Conservation (phyloP, 2,888 invertebrate species). For the Galeruca laticollis region DNA sequence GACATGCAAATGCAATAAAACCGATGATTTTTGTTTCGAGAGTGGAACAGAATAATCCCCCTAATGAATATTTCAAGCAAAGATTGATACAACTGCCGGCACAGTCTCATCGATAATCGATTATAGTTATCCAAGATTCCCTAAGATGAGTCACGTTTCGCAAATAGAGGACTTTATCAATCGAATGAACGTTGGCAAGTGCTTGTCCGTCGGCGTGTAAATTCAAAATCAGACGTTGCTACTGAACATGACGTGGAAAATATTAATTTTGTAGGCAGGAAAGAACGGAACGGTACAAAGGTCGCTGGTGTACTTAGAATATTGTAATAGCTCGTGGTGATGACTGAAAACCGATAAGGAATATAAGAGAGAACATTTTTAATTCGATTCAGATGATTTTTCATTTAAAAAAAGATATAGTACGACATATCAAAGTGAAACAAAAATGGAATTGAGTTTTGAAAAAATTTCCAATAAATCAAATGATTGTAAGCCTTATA, state of each 20-base stretch:
- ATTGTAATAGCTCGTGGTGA: constrained; percentile 16
- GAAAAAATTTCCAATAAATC: too few relatives aligned
- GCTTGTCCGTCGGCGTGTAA: constrained; percentile 30
- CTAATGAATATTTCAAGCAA: constrained; percentile 26
- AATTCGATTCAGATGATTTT: background rate
- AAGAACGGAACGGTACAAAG: background rate
- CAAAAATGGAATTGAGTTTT: too few relatives aligned
- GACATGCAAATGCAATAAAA: constrained; percentile 27
- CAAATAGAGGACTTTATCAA: constrained; percentile 37
- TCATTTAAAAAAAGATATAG: background rate
- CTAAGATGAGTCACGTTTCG: constrained; percentile 34
- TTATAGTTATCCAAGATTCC: constrained; percentile 32
- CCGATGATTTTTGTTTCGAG: constrained; percentile 13
- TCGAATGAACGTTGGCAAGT: constrained; percentile 28
- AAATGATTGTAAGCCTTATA: too few relatives aligned
- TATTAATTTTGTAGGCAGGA: constrained; percentile 27
- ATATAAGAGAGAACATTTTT: background rate
- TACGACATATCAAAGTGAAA: background rate
- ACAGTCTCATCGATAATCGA: constrained; percentile 23
- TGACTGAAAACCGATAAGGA: background rate
- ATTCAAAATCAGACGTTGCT: constrained; percentile 30
- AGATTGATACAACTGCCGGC: constrained; percentile 25
- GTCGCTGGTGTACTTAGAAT: background rate
- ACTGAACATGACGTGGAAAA: constrained; percentile 29
- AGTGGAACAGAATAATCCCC: constrained; percentile 20